A percentile compares a stretch with the other conserved stretches of the same genome.
Evolutionary conservation across 2,888 invertebrate genomes (phyloP).

Genomic region (Eulithis prunata): DNA sequence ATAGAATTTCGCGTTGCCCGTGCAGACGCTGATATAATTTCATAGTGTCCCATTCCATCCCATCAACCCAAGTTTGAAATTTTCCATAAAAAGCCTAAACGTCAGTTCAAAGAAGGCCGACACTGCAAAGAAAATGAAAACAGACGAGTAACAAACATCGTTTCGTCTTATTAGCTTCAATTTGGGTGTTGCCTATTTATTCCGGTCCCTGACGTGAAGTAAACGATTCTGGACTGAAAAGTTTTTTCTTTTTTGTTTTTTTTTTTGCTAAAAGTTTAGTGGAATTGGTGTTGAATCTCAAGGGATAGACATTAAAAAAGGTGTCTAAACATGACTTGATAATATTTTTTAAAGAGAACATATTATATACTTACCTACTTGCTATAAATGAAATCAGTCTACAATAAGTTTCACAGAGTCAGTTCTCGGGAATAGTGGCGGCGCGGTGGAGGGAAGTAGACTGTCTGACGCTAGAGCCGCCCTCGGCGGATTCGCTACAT

Average conservation of each 20-base stretch:
- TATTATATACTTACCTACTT: too few species aligned
- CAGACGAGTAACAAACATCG: conserved; percentile 47
- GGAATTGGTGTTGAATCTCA: too few species aligned
- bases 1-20: background rate
- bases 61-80: conserved; percentile 17
- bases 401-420: too few species aligned
- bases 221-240: conserved; percentile 27
- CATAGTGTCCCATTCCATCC: conserved; percentile 8
- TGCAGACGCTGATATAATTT: conserved; percentile 14
- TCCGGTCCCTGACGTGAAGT: conserved; percentile 37
- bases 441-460: background rate
- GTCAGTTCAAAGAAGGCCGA: conserved; percentile 28
- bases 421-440: background rate
- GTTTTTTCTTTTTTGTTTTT: conserved; percentile 4
- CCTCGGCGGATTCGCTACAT: conserved; percentile 37
- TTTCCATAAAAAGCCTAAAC: conserved; percentile 26
- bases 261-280: background rate
- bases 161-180: conserved; percentile 55
- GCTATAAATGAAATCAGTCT: too few species aligned
- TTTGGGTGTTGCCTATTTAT: conserved; percentile 47
- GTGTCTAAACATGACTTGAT: too few species aligned
- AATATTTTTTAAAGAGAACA: too few species aligned
- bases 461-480: conserved; percentile 34
- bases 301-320: too few species aligned
- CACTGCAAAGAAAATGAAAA: conserved; percentile 41